These are phyloP conservation scores for Erannis defoliaria DNA, from an alignment of 2,888 invertebrate species.

Conservation along the genomic window DNA sequence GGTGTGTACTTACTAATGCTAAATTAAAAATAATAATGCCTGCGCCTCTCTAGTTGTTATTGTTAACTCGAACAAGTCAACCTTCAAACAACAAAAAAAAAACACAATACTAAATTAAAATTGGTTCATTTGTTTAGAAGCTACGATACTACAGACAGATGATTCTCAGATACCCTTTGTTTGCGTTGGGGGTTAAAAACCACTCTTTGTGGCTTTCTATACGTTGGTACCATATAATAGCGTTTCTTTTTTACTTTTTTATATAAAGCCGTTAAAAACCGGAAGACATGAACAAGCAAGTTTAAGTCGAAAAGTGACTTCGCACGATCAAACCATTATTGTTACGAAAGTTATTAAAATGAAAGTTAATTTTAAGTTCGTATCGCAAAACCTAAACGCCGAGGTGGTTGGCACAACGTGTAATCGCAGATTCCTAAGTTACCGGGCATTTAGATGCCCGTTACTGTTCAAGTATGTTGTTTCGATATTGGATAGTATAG, in stretches of 20 bases:
- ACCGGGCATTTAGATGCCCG: not conserved
- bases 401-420: constrained; percentile 46
- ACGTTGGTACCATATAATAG: too few species aligned
- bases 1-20: too few species aligned
- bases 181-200: too few species aligned
- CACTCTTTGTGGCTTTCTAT: too few species aligned
- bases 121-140: too few species aligned
- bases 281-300: constrained; percentile 41
- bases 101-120: too few species aligned
- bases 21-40: too few species aligned
- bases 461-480: constrained; percentile 1
- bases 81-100: too few species aligned
- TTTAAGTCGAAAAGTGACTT: constrained; percentile 48
- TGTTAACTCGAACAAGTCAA: too few species aligned
- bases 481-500: constrained; percentile 9
- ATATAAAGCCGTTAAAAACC: constrained; percentile 26
- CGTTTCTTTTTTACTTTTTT: not conserved
- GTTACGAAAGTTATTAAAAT: constrained; percentile 60
- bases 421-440: constrained; percentile 42
- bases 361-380: constrained; percentile 55
- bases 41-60: too few species aligned
- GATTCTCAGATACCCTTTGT: too few species aligned
- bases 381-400: constrained; percentile 61
- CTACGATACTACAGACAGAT: too few species aligned
- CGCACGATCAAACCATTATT: constrained; percentile 53